These are phyloP conservation scores for Monochamus alternatus DNA, from an alignment of 2,888 invertebrate species.

Conservation along the genomic window DNA sequence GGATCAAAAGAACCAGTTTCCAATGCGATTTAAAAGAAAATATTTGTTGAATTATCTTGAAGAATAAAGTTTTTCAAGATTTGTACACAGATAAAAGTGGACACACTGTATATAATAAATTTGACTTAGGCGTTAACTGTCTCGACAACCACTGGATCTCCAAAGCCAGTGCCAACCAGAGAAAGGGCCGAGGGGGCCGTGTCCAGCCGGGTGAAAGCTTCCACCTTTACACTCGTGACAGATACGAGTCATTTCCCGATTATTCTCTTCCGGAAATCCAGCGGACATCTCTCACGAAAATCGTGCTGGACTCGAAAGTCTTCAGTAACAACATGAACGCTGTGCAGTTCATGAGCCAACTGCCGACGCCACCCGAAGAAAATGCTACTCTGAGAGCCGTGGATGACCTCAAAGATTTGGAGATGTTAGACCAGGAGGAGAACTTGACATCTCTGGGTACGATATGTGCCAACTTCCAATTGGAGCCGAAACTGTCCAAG, in stretches of 20 bases:
- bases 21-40: no score
- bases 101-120: not conserved
- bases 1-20: no score
- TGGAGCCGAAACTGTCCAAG: slow-evolving; percentile 77
- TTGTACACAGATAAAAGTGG: no score
- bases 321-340: slow-evolving; percentile 75
- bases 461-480: slow-evolving; percentile 70
- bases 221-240: slow-evolving; percentile 73
- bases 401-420: slow-evolving; percentile 75
- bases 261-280: slow-evolving; percentile 79
- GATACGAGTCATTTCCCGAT: slow-evolving; percentile 71
- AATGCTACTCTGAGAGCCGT: slow-evolving; percentile 75
- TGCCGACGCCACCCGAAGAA: slow-evolving; percentile 77
- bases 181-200: slow-evolving; percentile 81
- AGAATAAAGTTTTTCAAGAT: no score
- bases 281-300: slow-evolving; percentile 73
- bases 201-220: slow-evolving; percentile 77
- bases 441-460: slow-evolving; percentile 78
- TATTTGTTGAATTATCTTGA: no score
- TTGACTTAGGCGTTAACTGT: slow-evolving; percentile 67
- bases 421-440: slow-evolving; percentile 76
- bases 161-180: slow-evolving; percentile 76
- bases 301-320: slow-evolving; percentile 76
- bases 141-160: slow-evolving; percentile 78
- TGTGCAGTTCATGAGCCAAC: slow-evolving; percentile 74